Conservation (phyloP, 2,888 invertebrate species). For the Aleiodes testaceus region DNA sequence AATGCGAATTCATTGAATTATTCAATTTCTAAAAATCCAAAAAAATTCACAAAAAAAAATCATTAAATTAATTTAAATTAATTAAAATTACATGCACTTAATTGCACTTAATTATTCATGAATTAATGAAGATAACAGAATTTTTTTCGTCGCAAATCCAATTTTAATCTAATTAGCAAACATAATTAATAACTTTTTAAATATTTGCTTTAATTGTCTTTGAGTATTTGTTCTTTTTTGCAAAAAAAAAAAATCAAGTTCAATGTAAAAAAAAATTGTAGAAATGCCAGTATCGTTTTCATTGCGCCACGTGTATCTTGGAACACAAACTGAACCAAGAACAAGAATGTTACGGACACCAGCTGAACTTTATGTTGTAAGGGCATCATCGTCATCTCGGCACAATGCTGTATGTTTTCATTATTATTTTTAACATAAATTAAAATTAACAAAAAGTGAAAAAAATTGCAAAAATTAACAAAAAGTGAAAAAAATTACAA, state of each 20-base stretch:
- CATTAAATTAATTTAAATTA: no score
- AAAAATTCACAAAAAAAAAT: no score
- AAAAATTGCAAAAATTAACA: not conserved
- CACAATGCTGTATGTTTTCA: constrained; percentile 26
- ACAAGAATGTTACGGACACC: constrained; percentile 45
- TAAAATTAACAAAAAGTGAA: not conserved
- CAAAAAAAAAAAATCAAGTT: no score
- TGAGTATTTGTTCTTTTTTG: no score
- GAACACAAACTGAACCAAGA: constrained; percentile 38
- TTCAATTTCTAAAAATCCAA: no score
- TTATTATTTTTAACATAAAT: not conserved
- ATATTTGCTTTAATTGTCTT: not conserved
- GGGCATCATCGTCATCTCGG: constrained; percentile 18
- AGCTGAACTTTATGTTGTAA: constrained; percentile 45
- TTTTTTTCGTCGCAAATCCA: no score
- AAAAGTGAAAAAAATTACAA: constrained; percentile 36
- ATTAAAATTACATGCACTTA: no score
- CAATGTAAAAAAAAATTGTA: constrained; percentile 12
- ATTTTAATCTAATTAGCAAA: no score
- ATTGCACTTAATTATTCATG: no score
- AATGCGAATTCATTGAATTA: not conserved
- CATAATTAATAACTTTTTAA: no score
- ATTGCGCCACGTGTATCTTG: constrained; percentile 50
- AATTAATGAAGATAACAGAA: no score
- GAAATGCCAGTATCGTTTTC: constrained; percentile 52